Conservation (phyloP, 2,113 vertebrate genomes). For the Calonectris borealis region DNA sequence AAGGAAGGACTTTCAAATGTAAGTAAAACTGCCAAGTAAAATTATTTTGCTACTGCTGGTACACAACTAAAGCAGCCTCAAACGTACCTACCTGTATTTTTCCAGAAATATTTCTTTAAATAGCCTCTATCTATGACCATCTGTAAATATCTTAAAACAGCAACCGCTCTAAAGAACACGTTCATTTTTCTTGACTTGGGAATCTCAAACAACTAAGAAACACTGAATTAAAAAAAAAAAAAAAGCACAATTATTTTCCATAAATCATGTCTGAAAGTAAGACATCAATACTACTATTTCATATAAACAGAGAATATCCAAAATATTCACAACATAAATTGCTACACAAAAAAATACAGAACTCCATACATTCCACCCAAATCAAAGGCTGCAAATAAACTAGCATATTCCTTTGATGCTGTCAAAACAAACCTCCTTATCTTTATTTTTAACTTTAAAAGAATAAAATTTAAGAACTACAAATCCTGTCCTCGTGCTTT, state of each 20-base stretch:
- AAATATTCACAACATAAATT: conserved; percentile 38
- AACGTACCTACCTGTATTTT: background rate
- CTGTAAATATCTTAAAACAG: background rate
- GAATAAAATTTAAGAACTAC: conserved; percentile 56
- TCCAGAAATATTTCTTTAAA: background rate
- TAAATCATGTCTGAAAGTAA: conserved; percentile 20
- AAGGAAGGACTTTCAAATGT: background rate
- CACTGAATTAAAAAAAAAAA: background rate
- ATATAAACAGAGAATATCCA: conserved; percentile 19
- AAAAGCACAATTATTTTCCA: background rate
- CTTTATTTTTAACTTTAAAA: conserved; percentile 64
- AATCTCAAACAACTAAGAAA: background rate
- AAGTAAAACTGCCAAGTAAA: background rate
- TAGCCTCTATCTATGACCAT: background rate
- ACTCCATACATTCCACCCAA: conserved; percentile 23
- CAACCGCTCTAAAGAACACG: background rate
- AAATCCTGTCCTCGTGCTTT: conserved; percentile 56
- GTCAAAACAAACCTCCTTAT: conserved; percentile 58
- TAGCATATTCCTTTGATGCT: conserved; percentile 49
- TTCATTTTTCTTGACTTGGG: background rate
- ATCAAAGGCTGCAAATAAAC: conserved; percentile 64
- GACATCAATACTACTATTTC: background rate
- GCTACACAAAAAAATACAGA: background rate
- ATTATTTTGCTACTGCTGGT: background rate
- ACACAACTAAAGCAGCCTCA: background rate